phyloP scores from a whole-genome alignment of 2,888 invertebrate species.

The Pristionchus exspectatus region DNA sequence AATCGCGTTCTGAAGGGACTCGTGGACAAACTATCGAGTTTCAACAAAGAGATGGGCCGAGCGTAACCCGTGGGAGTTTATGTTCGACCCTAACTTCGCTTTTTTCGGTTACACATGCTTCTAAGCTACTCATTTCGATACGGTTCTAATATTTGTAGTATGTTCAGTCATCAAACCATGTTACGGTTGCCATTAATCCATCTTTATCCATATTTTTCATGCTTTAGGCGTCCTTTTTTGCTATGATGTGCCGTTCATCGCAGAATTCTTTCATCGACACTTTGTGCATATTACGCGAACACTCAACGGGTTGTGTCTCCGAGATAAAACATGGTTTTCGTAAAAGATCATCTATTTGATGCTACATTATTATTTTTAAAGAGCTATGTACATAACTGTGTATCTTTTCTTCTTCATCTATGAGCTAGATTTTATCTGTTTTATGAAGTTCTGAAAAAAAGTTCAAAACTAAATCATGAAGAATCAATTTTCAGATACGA shows the following conservation, averaged over 20 bases:
- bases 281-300: constrained; percentile 24
- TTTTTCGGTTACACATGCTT: not conserved
- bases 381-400: not conserved
- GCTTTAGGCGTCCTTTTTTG: not conserved
- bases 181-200: too few species aligned
- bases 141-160: not conserved
- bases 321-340: constrained; percentile 3
- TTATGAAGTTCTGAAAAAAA: not conserved
- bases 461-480: too few species aligned
- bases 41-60: constrained; percentile 45
- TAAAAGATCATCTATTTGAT: not conserved
- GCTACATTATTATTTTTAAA: not conserved
- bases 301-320: not conserved
- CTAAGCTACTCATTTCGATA: not conserved
- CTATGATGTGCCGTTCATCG: not conserved
- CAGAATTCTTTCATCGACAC: not conserved
- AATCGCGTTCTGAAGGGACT: constrained; percentile 5
- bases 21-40: not conserved
- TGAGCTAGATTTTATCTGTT: not conserved
- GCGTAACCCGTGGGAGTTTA: not conserved
- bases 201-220: not conserved
- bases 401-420: too few species aligned
- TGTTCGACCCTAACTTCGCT: not conserved
- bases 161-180: not conserved
- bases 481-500: not conserved